Conservation (phyloP, 2,797 vertebrate species). For the Eulemur albifrons region DNA sequence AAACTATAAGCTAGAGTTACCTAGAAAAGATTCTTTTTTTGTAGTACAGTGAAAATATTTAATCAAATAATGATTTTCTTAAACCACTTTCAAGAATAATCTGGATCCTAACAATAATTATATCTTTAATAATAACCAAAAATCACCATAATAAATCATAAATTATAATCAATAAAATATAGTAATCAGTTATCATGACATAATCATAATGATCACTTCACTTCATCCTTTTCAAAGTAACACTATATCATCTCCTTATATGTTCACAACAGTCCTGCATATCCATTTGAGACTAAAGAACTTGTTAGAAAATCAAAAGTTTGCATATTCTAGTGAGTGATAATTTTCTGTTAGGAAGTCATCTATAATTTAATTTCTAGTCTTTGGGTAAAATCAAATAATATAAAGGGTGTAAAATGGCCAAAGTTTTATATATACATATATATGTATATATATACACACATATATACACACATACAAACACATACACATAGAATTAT, state of each 20-base stretch:
- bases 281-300: background rate
- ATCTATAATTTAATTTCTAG: background rate
- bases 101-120: background rate
- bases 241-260: background rate
- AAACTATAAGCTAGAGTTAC: background rate
- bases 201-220: background rate
- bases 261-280: background rate
- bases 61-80: background rate
- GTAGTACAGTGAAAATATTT: background rate
- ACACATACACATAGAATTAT: background rate
- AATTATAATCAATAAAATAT: background rate
- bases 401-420: background rate
- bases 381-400: background rate
- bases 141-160: background rate
- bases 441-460: background rate
- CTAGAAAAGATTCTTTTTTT: background rate
- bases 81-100: background rate
- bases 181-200: background rate
- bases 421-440: background rate
- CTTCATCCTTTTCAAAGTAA: background rate
- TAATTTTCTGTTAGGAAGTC: background rate
- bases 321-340: background rate
- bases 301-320: background rate
- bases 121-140: background rate
- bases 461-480: background rate